phyloP scores from a whole-genome alignment of 2,113 vertebrate genomes.

The Oryzias melastigma region DNA sequence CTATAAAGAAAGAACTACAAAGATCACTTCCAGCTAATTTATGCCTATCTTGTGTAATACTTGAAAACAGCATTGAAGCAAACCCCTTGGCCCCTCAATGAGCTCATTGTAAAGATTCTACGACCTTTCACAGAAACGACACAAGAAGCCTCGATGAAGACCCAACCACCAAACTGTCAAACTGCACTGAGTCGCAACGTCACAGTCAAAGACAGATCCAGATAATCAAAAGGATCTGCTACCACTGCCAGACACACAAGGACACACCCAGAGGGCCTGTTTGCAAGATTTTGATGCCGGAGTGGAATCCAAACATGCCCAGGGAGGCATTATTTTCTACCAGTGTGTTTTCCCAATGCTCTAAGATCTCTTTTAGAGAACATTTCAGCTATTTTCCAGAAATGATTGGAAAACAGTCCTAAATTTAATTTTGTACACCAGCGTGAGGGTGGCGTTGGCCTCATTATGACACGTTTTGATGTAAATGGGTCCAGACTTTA shows the following conservation, averaged over 20 bases:
- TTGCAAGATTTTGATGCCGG: no score
- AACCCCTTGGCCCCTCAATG: background rate
- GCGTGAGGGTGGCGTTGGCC: conserved; percentile 23
- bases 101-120: background rate
- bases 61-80: background rate
- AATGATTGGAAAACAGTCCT: no score
- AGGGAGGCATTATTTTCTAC: no score
- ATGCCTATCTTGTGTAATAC: background rate
- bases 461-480: conserved; percentile 31
- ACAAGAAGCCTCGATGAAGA: background rate
- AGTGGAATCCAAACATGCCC: no score
- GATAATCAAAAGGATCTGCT: background rate
- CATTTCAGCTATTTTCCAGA: no score
- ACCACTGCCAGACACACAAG: background rate
- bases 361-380: no score
- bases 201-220: background rate
- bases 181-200: background rate
- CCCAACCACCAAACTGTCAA: no score
- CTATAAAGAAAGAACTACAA: background rate
- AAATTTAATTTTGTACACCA: no score
- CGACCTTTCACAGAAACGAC: background rate
- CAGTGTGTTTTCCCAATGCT: no score
- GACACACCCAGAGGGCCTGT: background rate
- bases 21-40: background rate
- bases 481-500: conserved; percentile 2